phyloP scores from a whole-genome alignment of 1,140 invertebrate species.

The Heliconius hermathena region DNA sequence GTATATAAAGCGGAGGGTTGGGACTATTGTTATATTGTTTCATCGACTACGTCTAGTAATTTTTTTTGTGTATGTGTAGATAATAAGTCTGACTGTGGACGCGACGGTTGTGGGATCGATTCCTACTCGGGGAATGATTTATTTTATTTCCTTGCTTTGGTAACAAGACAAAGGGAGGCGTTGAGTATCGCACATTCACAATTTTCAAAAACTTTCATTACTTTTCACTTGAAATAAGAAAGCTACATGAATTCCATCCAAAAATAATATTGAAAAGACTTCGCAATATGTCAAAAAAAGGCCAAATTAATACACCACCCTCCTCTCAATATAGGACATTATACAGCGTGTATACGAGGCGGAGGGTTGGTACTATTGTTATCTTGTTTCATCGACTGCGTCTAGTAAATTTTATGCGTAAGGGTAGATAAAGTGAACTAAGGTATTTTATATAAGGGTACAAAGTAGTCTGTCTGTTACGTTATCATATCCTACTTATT shows the following conservation, averaged over 20 bases:
- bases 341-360: background rate
- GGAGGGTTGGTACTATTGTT: constrained; percentile 34
- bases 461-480: constrained; percentile 11
- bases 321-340: background rate
- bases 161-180: no score
- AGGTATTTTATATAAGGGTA: constrained; percentile 26
- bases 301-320: background rate
- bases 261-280: background rate
- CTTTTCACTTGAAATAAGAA: no score
- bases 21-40: constrained; percentile 42
- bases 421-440: constrained; percentile 48
- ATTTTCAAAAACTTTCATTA: no score
- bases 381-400: constrained; percentile 42
- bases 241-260: no score
- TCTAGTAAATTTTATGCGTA: constrained; percentile 37
- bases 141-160: no score
- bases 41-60: constrained; percentile 36
- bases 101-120: no score
- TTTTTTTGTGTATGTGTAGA: constrained; percentile 41
- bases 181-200: no score
- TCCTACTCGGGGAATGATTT: no score
- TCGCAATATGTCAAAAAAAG: background rate
- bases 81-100: constrained; percentile 1
- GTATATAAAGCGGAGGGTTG: background rate
- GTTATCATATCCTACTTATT: background rate